phyloP scores from a whole-genome alignment of 2,797 vertebrate genomes.

The Sciurus carolinensis region DNA sequence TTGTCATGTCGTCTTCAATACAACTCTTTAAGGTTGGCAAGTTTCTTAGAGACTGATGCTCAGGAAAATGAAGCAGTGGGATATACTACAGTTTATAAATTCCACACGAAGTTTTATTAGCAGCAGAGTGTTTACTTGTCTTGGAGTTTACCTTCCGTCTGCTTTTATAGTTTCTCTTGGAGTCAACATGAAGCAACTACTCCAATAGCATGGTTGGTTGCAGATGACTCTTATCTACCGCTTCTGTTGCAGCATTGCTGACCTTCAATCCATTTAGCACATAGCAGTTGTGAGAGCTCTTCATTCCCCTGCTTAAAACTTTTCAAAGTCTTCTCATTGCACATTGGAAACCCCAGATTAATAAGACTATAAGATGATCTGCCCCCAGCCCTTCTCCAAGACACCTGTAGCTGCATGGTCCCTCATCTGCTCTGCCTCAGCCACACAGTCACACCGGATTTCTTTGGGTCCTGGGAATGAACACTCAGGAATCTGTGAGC shows the following conservation, averaged over 20 bases:
- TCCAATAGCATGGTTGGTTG: neutral
- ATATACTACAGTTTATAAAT: neutral
- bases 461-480: neutral
- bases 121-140: neutral
- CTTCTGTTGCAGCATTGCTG: neutral
- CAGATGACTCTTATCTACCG: neutral
- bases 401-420: neutral
- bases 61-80: conserved; percentile 16
- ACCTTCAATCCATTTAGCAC: neutral
- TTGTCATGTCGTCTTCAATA: neutral
- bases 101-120: neutral
- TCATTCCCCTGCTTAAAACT: neutral
- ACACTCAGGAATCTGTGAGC: neutral
- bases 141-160: conserved; percentile 36
- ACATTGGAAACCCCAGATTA: neutral
- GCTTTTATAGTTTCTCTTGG: neutral
- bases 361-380: neutral
- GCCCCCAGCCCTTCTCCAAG: neutral
- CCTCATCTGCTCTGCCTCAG: neutral
- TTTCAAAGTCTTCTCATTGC: neutral
- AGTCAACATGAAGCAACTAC: neutral
- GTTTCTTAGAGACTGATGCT: conserved; percentile 20
- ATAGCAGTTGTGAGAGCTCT: neutral
- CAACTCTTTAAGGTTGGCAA: conserved; percentile 2
- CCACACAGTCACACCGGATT: neutral